A percentile compares a stretch with the other conserved stretches of the same genome.
Conservation (phyloP, 1,140 invertebrate genomes). For the Drosophila pectinifera region DNA sequence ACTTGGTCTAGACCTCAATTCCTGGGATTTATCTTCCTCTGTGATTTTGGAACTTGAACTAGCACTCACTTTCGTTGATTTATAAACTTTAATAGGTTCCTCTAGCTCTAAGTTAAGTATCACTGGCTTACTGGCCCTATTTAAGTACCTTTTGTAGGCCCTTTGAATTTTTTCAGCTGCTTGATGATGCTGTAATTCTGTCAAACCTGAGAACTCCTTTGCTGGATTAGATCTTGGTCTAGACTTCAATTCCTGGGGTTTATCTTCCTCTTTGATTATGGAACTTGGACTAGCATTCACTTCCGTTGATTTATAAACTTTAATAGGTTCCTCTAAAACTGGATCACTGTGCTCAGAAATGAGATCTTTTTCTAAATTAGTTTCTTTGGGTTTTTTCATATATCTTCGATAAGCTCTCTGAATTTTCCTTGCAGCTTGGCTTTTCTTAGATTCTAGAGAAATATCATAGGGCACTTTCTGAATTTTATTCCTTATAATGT, state of each 20-base stretch:
- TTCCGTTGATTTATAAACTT: neutral
- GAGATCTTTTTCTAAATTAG: neutral
- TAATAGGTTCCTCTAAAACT: neutral
- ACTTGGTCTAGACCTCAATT: neutral
- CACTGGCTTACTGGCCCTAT: neutral
- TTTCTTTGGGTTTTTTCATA: neutral
- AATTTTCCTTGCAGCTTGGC: conserved; percentile 48
- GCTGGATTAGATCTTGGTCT: neutral
- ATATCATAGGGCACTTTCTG: too few species aligned
- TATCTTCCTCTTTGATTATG: neutral
- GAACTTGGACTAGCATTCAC: neutral
- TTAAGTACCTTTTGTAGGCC: conserved; percentile 20
- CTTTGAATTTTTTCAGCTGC: conserved; percentile 23
- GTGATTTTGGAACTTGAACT: neutral
- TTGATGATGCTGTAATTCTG: neutral
- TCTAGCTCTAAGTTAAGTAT: neutral
- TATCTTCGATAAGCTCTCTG: conserved; percentile 46
- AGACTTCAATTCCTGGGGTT: neutral
- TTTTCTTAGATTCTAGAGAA: neutral
- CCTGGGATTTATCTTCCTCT: too few species aligned
- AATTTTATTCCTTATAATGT: neutral
- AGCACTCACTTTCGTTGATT: neutral
- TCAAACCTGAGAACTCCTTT: neutral
- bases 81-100: neutral
- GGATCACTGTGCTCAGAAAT: too few species aligned